Base-by-base conservation (phyloP, 2,888 invertebrate species). In the Trichogramma dendrolimi region DNA sequence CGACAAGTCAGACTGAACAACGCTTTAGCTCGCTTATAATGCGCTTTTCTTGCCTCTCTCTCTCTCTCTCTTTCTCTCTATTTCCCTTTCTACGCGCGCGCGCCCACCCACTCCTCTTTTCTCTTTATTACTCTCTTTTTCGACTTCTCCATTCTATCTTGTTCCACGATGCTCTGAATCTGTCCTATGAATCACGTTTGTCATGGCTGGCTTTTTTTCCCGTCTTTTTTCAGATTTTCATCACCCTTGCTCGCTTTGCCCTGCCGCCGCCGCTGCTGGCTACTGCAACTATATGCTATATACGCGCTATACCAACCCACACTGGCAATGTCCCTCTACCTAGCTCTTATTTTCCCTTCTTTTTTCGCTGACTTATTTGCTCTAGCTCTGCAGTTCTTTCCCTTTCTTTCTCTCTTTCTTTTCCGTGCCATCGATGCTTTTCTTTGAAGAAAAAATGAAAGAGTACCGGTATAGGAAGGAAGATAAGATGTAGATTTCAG, bases 131-230 rank as follows among this genome's bases (percentile, higher is more conserved):
- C 27, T 27, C 27, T 27, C 27, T 27, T 27, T 27, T 27, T 27
- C 27, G 27, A 27, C 27, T 27, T 27, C 27, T 27, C 27, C 27
- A 27, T 27, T 27, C 27, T 27, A 27, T 27, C 27, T 27, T 27
- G 27, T 27, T 27, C 27, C 27, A 27, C 27, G 27, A 27, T 27
- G 27, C 27, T 27, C 27, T 27, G 27, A 27, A 27, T 27, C 44
- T 60, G 41, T 55, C 27, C 55, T 53, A 63, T 60, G 57, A 59
- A 60, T 59, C 62, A 62, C 60, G 43, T 58, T 63, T 51, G 27
- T 27, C 27, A 27, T 27, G 27, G 39, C 44, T 47, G 46, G 44
- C 42, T 47, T 46, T 54, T 60, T 60, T 58, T 63, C 44, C 49
- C 55, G 47, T 49, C 38, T 41, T 7, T 27, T 39, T 7, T 44